Conservation (phyloP, 2,888 invertebrate genomes). For the Morpho achilles region DNA sequence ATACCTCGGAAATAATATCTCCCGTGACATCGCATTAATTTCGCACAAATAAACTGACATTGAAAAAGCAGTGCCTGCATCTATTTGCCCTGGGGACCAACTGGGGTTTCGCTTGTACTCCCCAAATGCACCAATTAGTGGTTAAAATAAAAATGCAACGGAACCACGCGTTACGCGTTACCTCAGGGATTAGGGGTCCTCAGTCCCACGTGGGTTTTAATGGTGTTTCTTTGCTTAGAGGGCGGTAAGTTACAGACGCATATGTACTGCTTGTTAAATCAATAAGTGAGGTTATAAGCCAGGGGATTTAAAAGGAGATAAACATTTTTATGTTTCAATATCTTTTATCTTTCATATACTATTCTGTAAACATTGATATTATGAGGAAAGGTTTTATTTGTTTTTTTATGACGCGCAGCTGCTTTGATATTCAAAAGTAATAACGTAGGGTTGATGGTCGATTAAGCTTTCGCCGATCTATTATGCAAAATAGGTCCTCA, state of each 20-base stretch:
- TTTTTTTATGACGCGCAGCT: not conserved
- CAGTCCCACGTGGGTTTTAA: slow-evolving; percentile 68
- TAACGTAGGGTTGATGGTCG: no score
- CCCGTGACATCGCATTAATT: slow-evolving; percentile 31
- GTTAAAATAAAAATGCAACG: slow-evolving; percentile 73
- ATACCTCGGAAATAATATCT: slow-evolving; percentile 22
- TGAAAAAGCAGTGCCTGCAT: slow-evolving; percentile 58
- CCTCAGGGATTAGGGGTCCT: slow-evolving; percentile 44
- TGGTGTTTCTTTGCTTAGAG: slow-evolving; percentile 73
- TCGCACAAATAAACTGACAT: slow-evolving; percentile 64
- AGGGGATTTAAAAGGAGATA: slow-evolving; percentile 1
- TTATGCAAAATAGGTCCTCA: no score
- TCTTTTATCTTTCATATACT: not conserved
- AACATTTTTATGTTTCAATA: slow-evolving; percentile 7
- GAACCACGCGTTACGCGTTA: slow-evolving; percentile 64
- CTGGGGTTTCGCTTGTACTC: slow-evolving; percentile 56
- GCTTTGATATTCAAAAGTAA: no score
- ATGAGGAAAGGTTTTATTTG: slow-evolving; percentile 3
- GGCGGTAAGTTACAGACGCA: slow-evolving; percentile 61
- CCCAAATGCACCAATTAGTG: slow-evolving; percentile 75
- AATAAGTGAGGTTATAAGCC: slow-evolving; percentile 37
- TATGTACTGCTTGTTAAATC: slow-evolving; percentile 68
- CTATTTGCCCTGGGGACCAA: slow-evolving; percentile 47
- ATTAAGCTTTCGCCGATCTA: no score
- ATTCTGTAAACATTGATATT: no score